A percentile compares a stretch with the other conserved stretches of the same genome.
Evolutionary conservation across 1,140 invertebrate species (phyloP).

Genomic region (Neoseiulus cucumeris): DNA sequence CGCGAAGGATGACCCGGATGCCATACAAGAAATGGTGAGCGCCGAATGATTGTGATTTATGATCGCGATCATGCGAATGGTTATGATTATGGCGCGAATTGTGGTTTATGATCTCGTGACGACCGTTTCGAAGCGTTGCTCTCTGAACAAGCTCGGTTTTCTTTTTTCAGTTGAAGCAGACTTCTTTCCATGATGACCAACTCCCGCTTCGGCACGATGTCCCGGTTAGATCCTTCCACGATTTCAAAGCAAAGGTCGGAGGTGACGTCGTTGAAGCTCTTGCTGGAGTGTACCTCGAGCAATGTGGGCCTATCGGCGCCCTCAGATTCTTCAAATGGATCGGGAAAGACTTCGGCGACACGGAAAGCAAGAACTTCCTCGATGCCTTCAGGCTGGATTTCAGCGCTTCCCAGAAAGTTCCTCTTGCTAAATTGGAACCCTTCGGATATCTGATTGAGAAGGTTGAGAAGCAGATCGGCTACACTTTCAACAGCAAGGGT

Average conservation of each 20-base stretch:
- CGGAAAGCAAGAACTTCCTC: neutral
- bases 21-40: no score
- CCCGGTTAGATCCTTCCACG: constrained; percentile 93
- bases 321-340: constrained; percentile 94
- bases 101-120: no score
- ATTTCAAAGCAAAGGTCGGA: constrained; percentile 37
- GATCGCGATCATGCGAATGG: no score
- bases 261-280: constrained; percentile 58
- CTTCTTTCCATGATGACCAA: no score
- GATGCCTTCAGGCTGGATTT: neutral
- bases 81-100: no score
- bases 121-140: no score
- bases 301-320: constrained; percentile 77
- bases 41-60: no score
- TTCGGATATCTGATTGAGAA: neutral
- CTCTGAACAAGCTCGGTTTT: no score
- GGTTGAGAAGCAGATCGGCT: constrained; percentile 64
- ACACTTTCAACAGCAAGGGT: constrained; percentile 60
- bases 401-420: neutral
- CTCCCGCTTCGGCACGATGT: constrained; percentile 61
- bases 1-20: no score
- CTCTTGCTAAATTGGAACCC: neutral
- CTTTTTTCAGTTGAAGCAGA: no score
- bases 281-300: constrained; percentile 86
- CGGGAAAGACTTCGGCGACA: constrained; percentile 38